Conservation (phyloP, 2,113 vertebrate species). For the Stegastes partitus region DNA sequence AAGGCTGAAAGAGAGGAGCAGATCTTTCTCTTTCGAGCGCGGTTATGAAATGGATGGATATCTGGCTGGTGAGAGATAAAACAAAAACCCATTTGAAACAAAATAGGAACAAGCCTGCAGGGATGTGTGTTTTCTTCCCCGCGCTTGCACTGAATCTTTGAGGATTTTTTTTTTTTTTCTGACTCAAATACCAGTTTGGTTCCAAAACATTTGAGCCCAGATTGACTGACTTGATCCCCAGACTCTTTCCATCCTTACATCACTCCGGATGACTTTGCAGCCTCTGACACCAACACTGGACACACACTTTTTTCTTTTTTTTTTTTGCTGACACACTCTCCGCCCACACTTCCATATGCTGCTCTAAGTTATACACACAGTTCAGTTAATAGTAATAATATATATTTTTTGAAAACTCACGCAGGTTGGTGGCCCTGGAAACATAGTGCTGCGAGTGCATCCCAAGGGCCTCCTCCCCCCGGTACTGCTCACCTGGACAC, state of each 20-base stretch:
- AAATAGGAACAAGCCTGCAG: conserved; percentile 41
- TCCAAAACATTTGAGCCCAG: conserved; percentile 1
- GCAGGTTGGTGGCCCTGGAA: conserved; percentile 91
- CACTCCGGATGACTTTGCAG: conserved; percentile 22
- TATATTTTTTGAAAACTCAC: conserved; percentile 91
- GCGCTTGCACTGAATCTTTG: conserved; percentile 7
- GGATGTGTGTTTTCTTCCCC: conserved; percentile 21
- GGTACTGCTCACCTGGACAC: conserved; percentile 92
- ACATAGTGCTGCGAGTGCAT: conserved; percentile 95
- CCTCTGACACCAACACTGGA: conserved; percentile 19
- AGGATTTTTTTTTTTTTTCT: conserved; percentile 4
- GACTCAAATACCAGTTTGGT: neutral
- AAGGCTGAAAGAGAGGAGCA: conserved; percentile 43
- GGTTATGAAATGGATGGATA: conserved; percentile 59
- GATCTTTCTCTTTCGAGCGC: conserved; percentile 37
- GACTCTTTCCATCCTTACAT: conserved; percentile 22
- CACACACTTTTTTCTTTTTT: conserved; percentile 7
- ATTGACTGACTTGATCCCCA: neutral
- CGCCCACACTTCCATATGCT: conserved; percentile 40
- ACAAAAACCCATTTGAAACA: conserved; percentile 53
- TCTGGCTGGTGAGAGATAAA: conserved; percentile 47
- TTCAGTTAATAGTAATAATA: neutral
- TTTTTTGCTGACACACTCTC: conserved; percentile 40
- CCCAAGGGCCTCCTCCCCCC: conserved; percentile 93
- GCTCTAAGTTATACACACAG: conserved; percentile 27